Base-by-base conservation (phyloP, 1,140 invertebrate species). In the Drosophila paulistorum region DNA sequence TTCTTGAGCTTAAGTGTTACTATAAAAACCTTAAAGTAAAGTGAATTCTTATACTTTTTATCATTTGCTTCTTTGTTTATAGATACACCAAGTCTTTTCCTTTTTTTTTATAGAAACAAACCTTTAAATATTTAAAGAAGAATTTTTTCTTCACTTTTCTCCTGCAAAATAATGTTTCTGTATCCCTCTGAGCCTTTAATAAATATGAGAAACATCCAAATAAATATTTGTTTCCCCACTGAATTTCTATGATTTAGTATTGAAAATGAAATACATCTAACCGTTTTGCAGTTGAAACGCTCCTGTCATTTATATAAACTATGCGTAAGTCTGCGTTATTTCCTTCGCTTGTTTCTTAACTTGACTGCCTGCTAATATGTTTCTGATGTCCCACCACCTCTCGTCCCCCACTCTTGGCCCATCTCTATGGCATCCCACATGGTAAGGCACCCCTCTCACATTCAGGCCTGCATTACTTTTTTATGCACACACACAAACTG, bases 311-410 rank as follows among this genome's bases (percentile, higher is more conserved):
- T n/a, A 23, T 11, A 33, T 13, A 17, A 45, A 37, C 51, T 55
- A 45, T 79, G 68, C 68, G 71, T 74, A 55, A 77, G 55, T 73
- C 61, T 48, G 54, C 65, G 42, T 61, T 54, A 72, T 41, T 33
- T 45, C 11, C 58, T 51, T 58, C 41, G 14, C 20, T 60, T 20
- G 39, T 54, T 69, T 65, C 67, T 77, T 61, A 67, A 68, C 64
- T 77, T 77, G 60, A 77, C 54, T 77, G 64, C 55, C 66, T 73
- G 78, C 82, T 86, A 86, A 86, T 86, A 86, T 86, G 79, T 86
- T 86, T 86, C 75, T 86, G 79, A 86, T 86, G 75, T 81, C 79
- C 79, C 79, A 17, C 59, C 39, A 41, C 33, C 20, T 20, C n/a
- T 11, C 45, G 17, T 10, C 60, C 14, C 23, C 3, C 9, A 20